Evolutionary conservation across 2,797 vertebrate species (phyloP).

Genomic region (Decapterus maruadsi): DNA sequence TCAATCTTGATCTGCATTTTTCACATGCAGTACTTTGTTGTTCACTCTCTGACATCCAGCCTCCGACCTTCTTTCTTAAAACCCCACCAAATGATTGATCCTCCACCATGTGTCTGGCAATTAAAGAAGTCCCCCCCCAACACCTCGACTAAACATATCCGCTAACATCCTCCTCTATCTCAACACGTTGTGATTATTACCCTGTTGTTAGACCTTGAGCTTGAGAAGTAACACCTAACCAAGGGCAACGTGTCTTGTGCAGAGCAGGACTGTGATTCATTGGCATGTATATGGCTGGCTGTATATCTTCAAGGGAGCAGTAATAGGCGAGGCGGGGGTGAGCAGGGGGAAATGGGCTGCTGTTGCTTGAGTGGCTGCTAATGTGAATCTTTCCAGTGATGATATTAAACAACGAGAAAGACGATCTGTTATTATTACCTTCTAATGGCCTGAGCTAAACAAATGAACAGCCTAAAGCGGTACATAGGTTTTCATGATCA

Average conservation of each 20-base stretch:
- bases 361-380: conserved; percentile 68
- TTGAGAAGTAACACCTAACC: conserved; percentile 72
- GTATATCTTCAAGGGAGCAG: conserved; percentile 65
- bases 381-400: conserved; percentile 60
- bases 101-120: conserved; percentile 39
- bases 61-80: conserved; percentile 62
- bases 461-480: conserved; percentile 45
- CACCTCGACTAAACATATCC: conserved; percentile 56
- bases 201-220: conserved; percentile 74
- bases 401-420: conserved; percentile 58
- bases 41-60: conserved; percentile 31
- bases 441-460: conserved; percentile 42
- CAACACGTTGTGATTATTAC: conserved; percentile 75
- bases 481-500: conserved; percentile 21
- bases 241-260: conserved; percentile 72
- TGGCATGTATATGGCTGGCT: conserved; percentile 65
- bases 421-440: conserved; percentile 52
- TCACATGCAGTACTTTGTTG: conserved; percentile 10
- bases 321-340: conserved; percentile 62
- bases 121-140: conserved; percentile 46
- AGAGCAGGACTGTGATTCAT: conserved; percentile 73
- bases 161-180: conserved; percentile 56
- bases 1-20: conserved; percentile 24
- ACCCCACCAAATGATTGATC: conserved; percentile 59
- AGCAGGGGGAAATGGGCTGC: conserved; percentile 61